Evolutionary conservation across 2,113 vertebrate species (phyloP), one percentile per base, ranked within the genome.

Genomic region (Sus scrofa): DNA sequence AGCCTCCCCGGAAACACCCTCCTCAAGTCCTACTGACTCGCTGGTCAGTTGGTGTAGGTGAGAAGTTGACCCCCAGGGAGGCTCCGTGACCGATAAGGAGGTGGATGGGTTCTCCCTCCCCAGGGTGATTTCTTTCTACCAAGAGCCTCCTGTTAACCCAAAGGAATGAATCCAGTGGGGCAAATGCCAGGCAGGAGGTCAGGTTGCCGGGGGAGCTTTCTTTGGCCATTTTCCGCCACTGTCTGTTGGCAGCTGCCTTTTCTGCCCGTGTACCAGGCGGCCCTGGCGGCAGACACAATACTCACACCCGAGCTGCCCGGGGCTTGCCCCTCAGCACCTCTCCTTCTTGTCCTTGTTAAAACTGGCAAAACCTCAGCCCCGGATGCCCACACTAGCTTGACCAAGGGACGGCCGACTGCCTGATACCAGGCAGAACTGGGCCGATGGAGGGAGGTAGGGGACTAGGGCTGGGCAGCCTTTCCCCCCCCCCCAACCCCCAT

Each of bases 321-420:
- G 70, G 54, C 52, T 92, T 58, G 27, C 32, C 34, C 52, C 88
- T 90, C 67, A 52, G 18, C 2, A 62, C 70, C 24, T 63, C 63
- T 86, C 70, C 70, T 89, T 86, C 94, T 86, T 91, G 37, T 7
- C 39, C 32, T 87, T 95, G 20, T 92, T 92, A 90, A 97, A 96
- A 94, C 16, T 71, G 78, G 83, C 63, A 94, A 89, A 96, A 39
- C n/a, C 74, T 89, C 60, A 82, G 74, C 26, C 27, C 73, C 34
- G 39, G 68, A 68, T 52, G 68, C 84, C 67, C 26, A 58, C 34
- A 94, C 58, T 92, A 73, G 39, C 39, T 82, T 82, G 78, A 91
- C 52, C 90, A 93, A 56, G 91, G 58, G 71, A 68, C 91, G 74
- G 68, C 58, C 52, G 74, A 77, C 32, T 78, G 50, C 74, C 78